Conservation (phyloP, 2,797 vertebrate genomes). For the Poecilia velifera region DNA sequence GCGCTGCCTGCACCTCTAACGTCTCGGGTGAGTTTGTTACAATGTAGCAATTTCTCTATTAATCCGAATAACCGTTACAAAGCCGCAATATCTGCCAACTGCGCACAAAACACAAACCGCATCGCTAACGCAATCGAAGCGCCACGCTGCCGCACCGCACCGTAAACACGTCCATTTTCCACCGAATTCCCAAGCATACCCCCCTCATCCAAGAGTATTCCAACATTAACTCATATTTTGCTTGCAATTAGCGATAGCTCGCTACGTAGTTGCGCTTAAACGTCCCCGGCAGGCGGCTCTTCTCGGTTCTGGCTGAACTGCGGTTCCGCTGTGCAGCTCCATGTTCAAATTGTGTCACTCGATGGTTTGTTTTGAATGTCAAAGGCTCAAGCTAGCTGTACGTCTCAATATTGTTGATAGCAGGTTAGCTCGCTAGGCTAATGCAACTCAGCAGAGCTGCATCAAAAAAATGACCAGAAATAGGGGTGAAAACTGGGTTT, state of each 20-base stretch:
- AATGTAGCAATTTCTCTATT: slow-evolving; percentile 94
- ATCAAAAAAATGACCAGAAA: slow-evolving; percentile 51
- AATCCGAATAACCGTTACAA: slow-evolving; percentile 86
- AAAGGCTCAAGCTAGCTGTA: slow-evolving; percentile 78
- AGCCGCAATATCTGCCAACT: slow-evolving; percentile 77
- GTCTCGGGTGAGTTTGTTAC: slow-evolving; percentile 99
- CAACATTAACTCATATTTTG: slow-evolving; percentile 88
- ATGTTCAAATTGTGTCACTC: slow-evolving; percentile 53
- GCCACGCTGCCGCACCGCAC: slow-evolving; percentile 62
- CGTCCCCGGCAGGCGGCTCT: slow-evolving; percentile 22
- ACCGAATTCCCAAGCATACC: slow-evolving; percentile 88
- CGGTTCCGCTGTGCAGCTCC: slow-evolving; percentile 15
- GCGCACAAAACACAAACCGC: slow-evolving; percentile 61
- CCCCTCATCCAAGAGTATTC: slow-evolving; percentile 86
- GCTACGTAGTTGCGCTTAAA: slow-evolving; percentile 71
- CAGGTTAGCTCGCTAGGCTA: slow-evolving; percentile 79
- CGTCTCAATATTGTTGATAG: slow-evolving; percentile 81
- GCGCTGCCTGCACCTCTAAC: slow-evolving; percentile 97
- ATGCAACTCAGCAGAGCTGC: slow-evolving; percentile 68
- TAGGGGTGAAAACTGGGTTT: slow-evolving; percentile 16
- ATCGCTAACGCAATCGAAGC: slow-evolving; percentile 45
- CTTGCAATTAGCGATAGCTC: slow-evolving; percentile 76
- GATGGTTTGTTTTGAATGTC: slow-evolving; percentile 81
- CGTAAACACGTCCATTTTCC: slow-evolving; percentile 73
- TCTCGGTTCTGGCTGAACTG: slow-evolving; percentile 12